Evolutionary conservation across 2,113 vertebrate species (phyloP), one percentile per base, ranked within the genome.

Genomic region (Lutjanus erythropterus): DNA sequence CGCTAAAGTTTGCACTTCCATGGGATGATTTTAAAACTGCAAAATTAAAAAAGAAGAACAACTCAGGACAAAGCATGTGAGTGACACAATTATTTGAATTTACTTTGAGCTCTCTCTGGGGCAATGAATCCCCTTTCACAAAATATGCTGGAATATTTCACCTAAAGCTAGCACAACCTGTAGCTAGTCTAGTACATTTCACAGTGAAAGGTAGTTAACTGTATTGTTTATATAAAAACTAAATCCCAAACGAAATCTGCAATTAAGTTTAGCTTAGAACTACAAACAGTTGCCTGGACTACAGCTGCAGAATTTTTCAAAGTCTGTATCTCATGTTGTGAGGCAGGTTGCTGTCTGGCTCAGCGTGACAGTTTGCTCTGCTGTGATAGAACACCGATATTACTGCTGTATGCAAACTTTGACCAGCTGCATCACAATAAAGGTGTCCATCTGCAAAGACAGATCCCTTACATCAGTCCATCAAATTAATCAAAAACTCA

Each of bases 1-100:
- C 94, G 55, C 96, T 94, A 91, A 99, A 97, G 93, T 96, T 98
- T 75, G 96, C 96, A 94, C 97, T 98, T 80, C 97, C 98, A 78
- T 97, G 96, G 80, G 96, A 95, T 16, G 96, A 92, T 89, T 99
- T 99, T 83, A 96, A 94, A 93, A 94, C 96, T 96, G 75, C 46
- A 10, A 53, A 70, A 23, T 14, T 0, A 23, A 65, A 58, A 15
- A 52, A 19, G 5, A 39, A 64, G 1, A 60, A 69, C 1, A 46
- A n/a, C 2, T 75, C 2, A 50, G 55, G 9, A 60, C 9, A 73
- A 37, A 58, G 11, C 3, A 37, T 15, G 12, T 37, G 6, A 21
- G 23, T 15, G 0, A 60, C 33, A 55, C 7, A 0, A 21, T 46
- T 33, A n/a, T n/a, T n/a, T n/a, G n/a, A n/a, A n/a, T n/a, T n/a